Evolutionary conservation across 2,888 invertebrate genomes (phyloP).

Genomic region (Eustalomyia histrio): DNA sequence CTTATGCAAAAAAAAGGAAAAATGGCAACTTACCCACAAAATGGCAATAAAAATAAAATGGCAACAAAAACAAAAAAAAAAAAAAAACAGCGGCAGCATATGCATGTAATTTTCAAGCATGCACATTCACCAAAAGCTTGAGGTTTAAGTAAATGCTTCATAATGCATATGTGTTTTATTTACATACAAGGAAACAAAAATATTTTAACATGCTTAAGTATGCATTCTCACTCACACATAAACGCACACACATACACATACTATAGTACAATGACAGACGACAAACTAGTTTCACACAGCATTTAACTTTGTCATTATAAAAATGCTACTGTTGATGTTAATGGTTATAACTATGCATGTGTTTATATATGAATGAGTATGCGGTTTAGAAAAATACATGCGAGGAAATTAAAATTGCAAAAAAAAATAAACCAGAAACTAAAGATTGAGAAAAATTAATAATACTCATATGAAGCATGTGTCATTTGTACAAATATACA

Average conservation of each 20-base stretch:
- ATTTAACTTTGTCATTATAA: slow-evolving; percentile 58
- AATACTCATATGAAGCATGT: background rate
- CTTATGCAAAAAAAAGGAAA: background rate
- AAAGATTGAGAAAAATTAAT: slow-evolving; percentile 1
- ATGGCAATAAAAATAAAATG: background rate
- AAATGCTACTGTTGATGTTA: slow-evolving; percentile 13
- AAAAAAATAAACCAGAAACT: background rate
- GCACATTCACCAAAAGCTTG: slow-evolving; percentile 28
- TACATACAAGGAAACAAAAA: background rate
- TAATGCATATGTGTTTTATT: slow-evolving; percentile 9
- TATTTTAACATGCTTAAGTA: background rate
- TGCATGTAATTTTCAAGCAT: slow-evolving; percentile 8
- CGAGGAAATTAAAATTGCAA: background rate
- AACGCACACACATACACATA: background rate
- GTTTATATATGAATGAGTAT: background rate
- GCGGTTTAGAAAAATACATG: background rate
- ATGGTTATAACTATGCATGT: background rate
- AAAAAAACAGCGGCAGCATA: background rate
- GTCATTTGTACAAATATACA: background rate
- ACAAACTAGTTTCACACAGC: slow-evolving; percentile 49
- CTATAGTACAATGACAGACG: background rate
- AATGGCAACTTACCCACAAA: background rate
- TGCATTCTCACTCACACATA: background rate
- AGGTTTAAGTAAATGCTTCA: slow-evolving; percentile 20
- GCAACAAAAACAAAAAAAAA: background rate